Evolutionary conservation across 2,888 invertebrate species (phyloP).

Genomic region (Miltochrista miniata): DNA sequence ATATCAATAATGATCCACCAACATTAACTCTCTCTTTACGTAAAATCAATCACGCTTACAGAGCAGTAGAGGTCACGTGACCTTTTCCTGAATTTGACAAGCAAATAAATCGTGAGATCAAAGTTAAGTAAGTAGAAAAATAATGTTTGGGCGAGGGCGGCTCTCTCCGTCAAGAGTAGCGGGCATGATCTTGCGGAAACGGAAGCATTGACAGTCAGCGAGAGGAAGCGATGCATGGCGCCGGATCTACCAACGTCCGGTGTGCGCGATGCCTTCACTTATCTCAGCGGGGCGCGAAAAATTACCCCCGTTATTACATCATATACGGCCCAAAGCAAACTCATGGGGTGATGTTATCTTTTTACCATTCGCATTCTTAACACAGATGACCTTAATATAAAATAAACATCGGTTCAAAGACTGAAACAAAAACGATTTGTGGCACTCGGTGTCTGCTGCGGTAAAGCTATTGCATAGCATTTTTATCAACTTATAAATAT

Average conservation of each 20-base stretch:
- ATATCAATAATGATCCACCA: conserved; percentile 11
- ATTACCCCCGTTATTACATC: conserved; percentile 50
- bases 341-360: neutral
- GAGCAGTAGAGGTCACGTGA: conserved; percentile 64
- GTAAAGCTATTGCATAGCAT: too few relatives aligned
- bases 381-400: too few relatives aligned
- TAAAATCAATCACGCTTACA: conserved; percentile 45
- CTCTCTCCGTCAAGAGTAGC: conserved; percentile 51
- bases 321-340: conserved; percentile 28
- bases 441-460: too few relatives aligned
- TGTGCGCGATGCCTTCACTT: conserved; percentile 74
- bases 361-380: neutral
- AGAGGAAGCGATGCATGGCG: conserved; percentile 75
- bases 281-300: conserved; percentile 69
- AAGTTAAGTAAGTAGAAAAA: conserved; percentile 68
- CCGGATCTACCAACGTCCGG: conserved; percentile 77
- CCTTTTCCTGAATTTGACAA: conserved; percentile 80
- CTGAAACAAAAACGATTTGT: too few relatives aligned
- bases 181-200: conserved; percentile 69
- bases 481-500: too few relatives aligned
- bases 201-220: conserved; percentile 71
- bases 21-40: conserved; percentile 50
- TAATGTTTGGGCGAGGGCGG: conserved; percentile 61
- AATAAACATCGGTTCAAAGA: too few relatives aligned
- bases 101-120: conserved; percentile 78